phyloP scores from a whole-genome alignment of 1,140 invertebrate genomes.

The Capitella teleta region DNA sequence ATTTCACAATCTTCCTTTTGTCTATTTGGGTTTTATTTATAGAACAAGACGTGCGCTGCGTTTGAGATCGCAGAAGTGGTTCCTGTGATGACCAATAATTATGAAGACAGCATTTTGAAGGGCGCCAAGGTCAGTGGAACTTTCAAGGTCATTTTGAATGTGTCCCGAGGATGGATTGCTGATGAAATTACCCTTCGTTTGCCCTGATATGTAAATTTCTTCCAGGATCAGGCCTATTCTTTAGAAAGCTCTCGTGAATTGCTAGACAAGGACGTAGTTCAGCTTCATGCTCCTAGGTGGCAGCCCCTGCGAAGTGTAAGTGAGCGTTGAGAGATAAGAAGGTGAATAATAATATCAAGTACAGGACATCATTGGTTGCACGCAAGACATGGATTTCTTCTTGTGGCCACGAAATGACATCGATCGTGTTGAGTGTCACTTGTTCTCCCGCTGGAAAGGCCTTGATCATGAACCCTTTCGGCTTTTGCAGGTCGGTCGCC shows the following conservation, averaged over 20 bases:
- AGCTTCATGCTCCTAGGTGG: constrained; percentile 38
- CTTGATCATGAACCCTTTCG: constrained; percentile 23
- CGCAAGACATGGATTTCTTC: constrained; percentile 36
- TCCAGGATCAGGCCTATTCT: constrained; percentile 35
- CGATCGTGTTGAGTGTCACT: constrained; percentile 31
- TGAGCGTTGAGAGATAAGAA: not conserved
- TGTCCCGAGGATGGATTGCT: not conserved
- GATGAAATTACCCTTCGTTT: not conserved
- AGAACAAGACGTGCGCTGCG: constrained; percentile 28
- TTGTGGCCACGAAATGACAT: constrained; percentile 39
- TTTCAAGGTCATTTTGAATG: not conserved
- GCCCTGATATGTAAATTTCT: not conserved
- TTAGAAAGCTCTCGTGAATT: constrained; percentile 35
- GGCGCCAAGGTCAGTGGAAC: constrained; percentile 29
- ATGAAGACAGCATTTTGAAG: constrained; percentile 37
- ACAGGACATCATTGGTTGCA: constrained; percentile 35
- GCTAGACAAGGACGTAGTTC: constrained; percentile 38
- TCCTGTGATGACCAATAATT: constrained; percentile 40
- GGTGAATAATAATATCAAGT: not conserved
- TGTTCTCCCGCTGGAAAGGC: constrained; percentile 39
- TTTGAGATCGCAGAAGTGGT: constrained; percentile 38
- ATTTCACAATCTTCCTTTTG: too few relatives aligned
- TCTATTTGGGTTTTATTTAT: too few relatives aligned
- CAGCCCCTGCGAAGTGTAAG: constrained; percentile 32
- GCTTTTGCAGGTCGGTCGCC: constrained; percentile 26